Evolutionary conservation across 2,888 invertebrate genomes (phyloP).

Genomic region (Folsomia candida): DNA sequence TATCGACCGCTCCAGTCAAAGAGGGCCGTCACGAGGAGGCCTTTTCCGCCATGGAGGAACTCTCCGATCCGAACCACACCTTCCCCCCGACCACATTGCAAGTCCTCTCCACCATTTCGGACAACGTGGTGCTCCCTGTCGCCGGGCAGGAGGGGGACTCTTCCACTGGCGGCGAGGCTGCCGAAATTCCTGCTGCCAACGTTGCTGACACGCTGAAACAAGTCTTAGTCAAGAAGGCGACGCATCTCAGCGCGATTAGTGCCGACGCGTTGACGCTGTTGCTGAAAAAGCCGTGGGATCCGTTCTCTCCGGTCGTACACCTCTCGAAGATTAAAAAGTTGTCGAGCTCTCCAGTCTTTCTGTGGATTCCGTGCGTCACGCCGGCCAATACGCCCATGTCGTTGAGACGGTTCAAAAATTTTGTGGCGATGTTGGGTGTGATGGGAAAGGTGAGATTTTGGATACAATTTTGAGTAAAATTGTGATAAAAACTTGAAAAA

Average conservation of each 20-base stretch:
- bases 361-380: conserved; percentile 63
- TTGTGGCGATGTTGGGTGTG: conserved; percentile 32
- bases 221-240: conserved; percentile 9
- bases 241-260: conserved; percentile 53
- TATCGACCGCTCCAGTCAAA: conserved; percentile 57
- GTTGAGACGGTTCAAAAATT: conserved; percentile 32
- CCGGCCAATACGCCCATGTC: conserved; percentile 18
- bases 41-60: background rate
- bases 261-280: conserved; percentile 67
- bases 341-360: conserved; percentile 67
- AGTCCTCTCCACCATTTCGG: background rate
- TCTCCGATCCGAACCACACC: background rate
- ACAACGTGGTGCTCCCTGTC: too few species aligned
- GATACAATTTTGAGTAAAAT: background rate
- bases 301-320: conserved; percentile 61
- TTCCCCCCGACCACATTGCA: background rate
- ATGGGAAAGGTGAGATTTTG: conserved; percentile 39
- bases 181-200: background rate
- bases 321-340: conserved; percentile 68
- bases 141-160: background rate
- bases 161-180: background rate
- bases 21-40: background rate
- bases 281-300: conserved; percentile 72
- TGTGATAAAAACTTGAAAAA: too few species aligned
- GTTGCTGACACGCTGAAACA: conserved; percentile 9